These are phyloP conservation scores for Lasius platythorax DNA, from an alignment of 2,888 invertebrate genomes.

Conservation along the genomic window DNA sequence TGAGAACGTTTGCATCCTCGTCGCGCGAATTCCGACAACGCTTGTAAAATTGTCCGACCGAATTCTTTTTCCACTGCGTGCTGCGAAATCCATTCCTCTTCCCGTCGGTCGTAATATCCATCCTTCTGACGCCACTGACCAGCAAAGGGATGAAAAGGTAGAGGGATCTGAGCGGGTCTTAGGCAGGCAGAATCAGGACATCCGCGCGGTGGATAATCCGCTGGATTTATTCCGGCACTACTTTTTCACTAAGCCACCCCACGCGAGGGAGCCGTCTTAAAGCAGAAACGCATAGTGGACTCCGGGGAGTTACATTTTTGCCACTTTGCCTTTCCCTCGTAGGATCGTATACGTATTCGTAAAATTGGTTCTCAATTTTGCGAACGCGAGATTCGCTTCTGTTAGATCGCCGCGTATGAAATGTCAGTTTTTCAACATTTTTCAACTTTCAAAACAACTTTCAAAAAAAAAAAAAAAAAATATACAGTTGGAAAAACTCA, in stretches of 20 bases:
- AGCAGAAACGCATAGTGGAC: slow-evolving; percentile 66
- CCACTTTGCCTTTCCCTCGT: slow-evolving; percentile 44
- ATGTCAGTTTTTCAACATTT: slow-evolving; percentile 27
- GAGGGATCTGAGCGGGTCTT: slow-evolving; percentile 30
- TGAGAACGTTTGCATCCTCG: background rate
- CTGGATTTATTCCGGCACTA: slow-evolving; percentile 72
- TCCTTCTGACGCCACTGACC: slow-evolving; percentile 31
- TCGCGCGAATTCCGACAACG: slow-evolving; percentile 7
- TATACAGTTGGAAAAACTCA: background rate
- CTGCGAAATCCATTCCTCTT: slow-evolving; percentile 31
- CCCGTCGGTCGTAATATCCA: slow-evolving; percentile 28
- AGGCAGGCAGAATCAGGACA: slow-evolving; percentile 56
- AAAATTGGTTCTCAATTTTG: slow-evolving; percentile 63
- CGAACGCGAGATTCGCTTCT: slow-evolving; percentile 43
- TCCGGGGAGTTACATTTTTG: slow-evolving; percentile 70
- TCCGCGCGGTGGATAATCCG: slow-evolving; percentile 69
- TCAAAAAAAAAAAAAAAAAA: background rate
- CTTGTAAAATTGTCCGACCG: slow-evolving; percentile 13
- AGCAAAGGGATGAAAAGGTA: slow-evolving; percentile 35
- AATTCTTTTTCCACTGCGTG: background rate
- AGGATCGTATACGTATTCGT: slow-evolving; percentile 25
- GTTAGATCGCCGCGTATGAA: slow-evolving; percentile 28
- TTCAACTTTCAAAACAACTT: too few relatives aligned
- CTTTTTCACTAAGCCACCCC: slow-evolving; percentile 70
- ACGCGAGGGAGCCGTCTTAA: slow-evolving; percentile 59